Conservation (phyloP, 2,888 invertebrate species). For the Brenthis ino region DNA sequence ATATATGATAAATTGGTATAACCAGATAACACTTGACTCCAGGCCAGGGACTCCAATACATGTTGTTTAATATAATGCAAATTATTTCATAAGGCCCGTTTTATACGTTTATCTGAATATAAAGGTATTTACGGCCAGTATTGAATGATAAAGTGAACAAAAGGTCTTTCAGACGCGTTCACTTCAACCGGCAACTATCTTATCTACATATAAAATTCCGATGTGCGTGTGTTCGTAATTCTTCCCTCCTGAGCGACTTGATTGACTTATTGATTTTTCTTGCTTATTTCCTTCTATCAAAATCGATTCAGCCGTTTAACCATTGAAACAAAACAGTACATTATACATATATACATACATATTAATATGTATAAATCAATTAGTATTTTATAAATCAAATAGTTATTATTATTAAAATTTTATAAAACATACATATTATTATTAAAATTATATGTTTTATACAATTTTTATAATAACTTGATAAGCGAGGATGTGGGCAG, state of each 20-base stretch:
- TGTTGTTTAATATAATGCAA: constrained; percentile 12
- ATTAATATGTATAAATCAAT: no score
- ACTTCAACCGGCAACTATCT: neutral
- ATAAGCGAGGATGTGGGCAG: constrained; percentile 42
- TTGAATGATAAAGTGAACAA: neutral
- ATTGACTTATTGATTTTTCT: no score
- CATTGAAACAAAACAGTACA: no score
- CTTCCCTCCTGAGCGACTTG: neutral
- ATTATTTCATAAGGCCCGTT: constrained; percentile 2
- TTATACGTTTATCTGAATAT: constrained; percentile 13
- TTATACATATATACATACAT: no score
- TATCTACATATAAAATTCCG: no score
- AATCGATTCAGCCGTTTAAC: no score
- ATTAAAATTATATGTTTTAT: neutral
- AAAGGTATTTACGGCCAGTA: constrained; percentile 4
- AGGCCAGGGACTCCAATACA: constrained; percentile 7
- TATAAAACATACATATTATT: no score
- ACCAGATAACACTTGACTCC: constrained; percentile 16
- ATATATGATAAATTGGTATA: neutral
- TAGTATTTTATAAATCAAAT: no score
- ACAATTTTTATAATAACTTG: constrained; percentile 24
- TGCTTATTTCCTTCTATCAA: no score
- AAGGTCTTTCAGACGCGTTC: neutral
- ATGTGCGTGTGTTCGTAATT: neutral
- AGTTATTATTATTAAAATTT: no score